Evolutionary conservation across 2,113 vertebrate genomes (phyloP).

Genomic region (Xenopus tropicalis): UCB_Xtro_10.0 CM004447.2:103283501-103284000

Average conservation of each 20-base stretch:
- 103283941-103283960: too few relatives aligned
- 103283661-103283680: constrained; percentile 81
- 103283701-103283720: constrained; percentile 74
- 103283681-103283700: constrained; percentile 77
- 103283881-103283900: constrained; percentile 59
- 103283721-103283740: constrained; percentile 81
- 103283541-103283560: too few relatives aligned
- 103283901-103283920: too few relatives aligned
- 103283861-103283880: constrained; percentile 82
- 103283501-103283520: too few relatives aligned
- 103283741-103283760: constrained; percentile 67
- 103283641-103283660: constrained; percentile 88
- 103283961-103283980: too few relatives aligned
- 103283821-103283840: constrained; percentile 63
- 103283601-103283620: constrained; percentile 75
- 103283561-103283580: too few relatives aligned
- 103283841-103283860: constrained; percentile 75
- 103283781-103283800: constrained; percentile 8
- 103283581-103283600: background rate
- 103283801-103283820: constrained; percentile 41
- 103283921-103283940: too few relatives aligned
- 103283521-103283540: too few relatives aligned
- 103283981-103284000: too few relatives aligned
- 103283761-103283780: constrained; percentile 2
- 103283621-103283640: constrained; percentile 76